These are phyloP conservation scores for Mesoclemmys tuberculata DNA, from an alignment of 2,113 vertebrate genomes.

Conservation along the genomic window DNA sequence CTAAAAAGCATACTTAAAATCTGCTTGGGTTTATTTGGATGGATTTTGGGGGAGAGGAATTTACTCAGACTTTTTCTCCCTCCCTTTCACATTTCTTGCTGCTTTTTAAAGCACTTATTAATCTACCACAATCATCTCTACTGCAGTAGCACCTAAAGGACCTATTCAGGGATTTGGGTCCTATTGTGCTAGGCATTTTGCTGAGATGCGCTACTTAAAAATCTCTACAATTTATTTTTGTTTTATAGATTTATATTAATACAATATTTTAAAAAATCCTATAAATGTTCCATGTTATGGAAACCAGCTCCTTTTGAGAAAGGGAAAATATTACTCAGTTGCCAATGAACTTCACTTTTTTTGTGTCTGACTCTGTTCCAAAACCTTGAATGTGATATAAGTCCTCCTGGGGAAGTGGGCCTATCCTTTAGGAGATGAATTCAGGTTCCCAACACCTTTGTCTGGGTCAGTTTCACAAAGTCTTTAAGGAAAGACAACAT, in stretches of 20 bases:
- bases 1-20: neutral
- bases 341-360: neutral
- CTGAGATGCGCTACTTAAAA: neutral
- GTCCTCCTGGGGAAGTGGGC: neutral
- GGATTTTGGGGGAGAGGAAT: neutral
- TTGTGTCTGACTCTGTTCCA: neutral
- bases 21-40: neutral
- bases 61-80: neutral
- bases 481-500: too few species aligned
- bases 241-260: neutral
- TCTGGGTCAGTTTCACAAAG: neutral
- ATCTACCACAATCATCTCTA: neutral
- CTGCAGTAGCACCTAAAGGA: neutral
- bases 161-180: neutral
- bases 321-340: neutral
- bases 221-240: neutral
- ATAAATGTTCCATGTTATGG: neutral
- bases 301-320: neutral
- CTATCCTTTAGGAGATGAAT: neutral
- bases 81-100: neutral
- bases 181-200: neutral
- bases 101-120: neutral
- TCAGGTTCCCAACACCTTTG: neutral
- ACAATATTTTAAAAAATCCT: neutral
- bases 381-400: neutral